These are phyloP conservation scores for Petrophora chlorosata DNA, from an alignment of 2,888 invertebrate genomes.

Conservation along the genomic window DNA sequence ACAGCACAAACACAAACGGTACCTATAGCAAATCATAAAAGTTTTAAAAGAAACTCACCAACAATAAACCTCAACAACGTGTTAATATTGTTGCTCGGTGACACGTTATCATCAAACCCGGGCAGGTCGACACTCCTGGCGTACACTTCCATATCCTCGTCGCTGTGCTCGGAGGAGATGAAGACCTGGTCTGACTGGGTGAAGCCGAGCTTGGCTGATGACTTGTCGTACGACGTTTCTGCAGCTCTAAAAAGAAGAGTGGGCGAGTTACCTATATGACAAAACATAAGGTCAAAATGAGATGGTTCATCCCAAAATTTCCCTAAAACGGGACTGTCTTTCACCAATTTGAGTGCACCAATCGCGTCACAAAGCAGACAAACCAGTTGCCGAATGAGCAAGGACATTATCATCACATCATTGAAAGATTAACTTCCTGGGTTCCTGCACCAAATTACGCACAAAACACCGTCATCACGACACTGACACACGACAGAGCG, in stretches of 20 bases:
- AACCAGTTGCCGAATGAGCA: no score
- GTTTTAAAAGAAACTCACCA: slow-evolving; percentile 63
- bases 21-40: no score
- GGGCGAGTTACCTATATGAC: no score
- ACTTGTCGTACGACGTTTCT: slow-evolving; percentile 63
- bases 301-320: not conserved
- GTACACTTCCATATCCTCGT: slow-evolving; percentile 89
- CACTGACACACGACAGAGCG: no score
- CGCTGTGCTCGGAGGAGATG: slow-evolving; percentile 86
- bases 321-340: not conserved
- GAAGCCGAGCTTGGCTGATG: slow-evolving; percentile 63
- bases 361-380: no score
- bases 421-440: no score
- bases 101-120: slow-evolving; percentile 92
- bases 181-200: slow-evolving; percentile 72
- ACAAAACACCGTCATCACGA: no score
- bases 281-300: no score
- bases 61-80: slow-evolving; percentile 88
- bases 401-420: no score
- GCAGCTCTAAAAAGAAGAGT: slow-evolving; percentile 50
- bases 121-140: slow-evolving; percentile 90
- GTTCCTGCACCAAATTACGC: no score
- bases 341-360: no score
- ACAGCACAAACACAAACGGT: no score
- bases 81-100: slow-evolving; percentile 89